A percentile compares a stretch with the other conserved stretches of the same genome.
These are phyloP conservation scores for Chloromyia formosa DNA, from an alignment of 2,888 invertebrate genomes.

Conservation along the genomic window DNA sequence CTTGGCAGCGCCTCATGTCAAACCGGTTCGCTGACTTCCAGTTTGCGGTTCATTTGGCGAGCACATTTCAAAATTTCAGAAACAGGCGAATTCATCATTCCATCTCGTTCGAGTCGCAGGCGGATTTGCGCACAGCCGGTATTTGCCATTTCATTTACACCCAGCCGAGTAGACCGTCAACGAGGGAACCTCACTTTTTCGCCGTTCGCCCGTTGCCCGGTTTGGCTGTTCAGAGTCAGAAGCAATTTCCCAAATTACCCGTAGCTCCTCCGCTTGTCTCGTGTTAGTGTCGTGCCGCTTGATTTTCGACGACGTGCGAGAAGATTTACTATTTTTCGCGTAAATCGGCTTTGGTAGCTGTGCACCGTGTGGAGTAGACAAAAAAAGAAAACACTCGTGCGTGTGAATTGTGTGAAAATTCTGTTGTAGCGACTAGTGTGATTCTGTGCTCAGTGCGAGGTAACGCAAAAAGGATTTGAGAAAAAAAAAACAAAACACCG, in stretches of 20 bases:
- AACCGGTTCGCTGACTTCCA: not conserved
- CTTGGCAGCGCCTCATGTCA: too few relatives aligned
- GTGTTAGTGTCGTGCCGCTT: slow-evolving; percentile 29
- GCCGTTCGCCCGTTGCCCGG: slow-evolving; percentile 99
- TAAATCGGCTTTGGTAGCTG: too few relatives aligned
- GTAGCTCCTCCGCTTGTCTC: slow-evolving; percentile 22
- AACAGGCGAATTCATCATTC: not conserved
- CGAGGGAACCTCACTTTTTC: slow-evolving; percentile 93
- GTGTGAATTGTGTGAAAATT: slow-evolving; percentile 1
- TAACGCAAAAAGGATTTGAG: slow-evolving; percentile 17
- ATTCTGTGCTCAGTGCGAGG: not conserved
- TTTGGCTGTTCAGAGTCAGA: slow-evolving; percentile 74
- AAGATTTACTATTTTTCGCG: slow-evolving; percentile 15
- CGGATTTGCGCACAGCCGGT: not conserved
- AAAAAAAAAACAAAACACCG: not conserved
- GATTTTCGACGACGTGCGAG: slow-evolving; percentile 13
- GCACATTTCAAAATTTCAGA: slow-evolving; percentile 13
- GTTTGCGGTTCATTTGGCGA: not conserved
- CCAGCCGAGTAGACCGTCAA: slow-evolving; percentile 5
- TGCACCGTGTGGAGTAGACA: too few relatives aligned
- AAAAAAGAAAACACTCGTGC: too few relatives aligned
- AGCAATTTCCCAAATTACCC: slow-evolving; percentile 4
- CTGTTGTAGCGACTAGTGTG: not conserved
- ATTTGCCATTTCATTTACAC: not conserved
- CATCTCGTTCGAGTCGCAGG: not conserved